Base-by-base conservation (phyloP, 2,888 invertebrate genomes). In the Tenthredo distinguenda region DNA sequence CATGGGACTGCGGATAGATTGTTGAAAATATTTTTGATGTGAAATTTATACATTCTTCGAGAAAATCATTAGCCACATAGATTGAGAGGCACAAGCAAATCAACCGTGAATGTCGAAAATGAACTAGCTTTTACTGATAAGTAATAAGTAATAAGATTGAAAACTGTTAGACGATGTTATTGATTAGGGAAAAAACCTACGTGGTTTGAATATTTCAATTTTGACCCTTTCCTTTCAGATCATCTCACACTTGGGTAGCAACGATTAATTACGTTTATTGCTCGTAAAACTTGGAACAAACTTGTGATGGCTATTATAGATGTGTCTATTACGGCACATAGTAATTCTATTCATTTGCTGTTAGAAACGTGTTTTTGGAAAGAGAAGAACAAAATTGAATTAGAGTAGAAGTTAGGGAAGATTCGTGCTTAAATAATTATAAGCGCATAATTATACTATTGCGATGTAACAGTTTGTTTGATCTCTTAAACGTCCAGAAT, bases 181-280 rank as follows among this genome's bases (percentile, higher is more conserved):
- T 31, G 71, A n/a, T 26, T 15, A 71, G 72, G 37, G 9, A 37
- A 37, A 37, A 71, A 71, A 12, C 5, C 18, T 15, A 6, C 6
- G 7, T 10, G 74, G 43, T 15, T 74, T 18, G 34, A 55, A 40
- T 34, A 31, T 31, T 55, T 31, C 31, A n/a, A 43, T 77, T 55
- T 77, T 34, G 10, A 55, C 50, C 77, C 55, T 55, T 55, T 76
- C 47, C 76, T 47, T 76, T 47, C 4, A 43, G 47, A 76, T 47
- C 76, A 76, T 43, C n/a, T 76, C 76, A 76, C 76, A 76, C 31
- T 76, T 76, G 76, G 76, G 76, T 76, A 47, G 76, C 76, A 43
- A 50, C 18, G 50, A 77, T n/a, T 76, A 40, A 9, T 15, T 76
- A 26, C 18, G 34, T 72, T 72, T 40, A 37, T 71, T 12, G 4